These are phyloP conservation scores for Chrysomela aeneicollis DNA, from an alignment of 2,888 invertebrate species.

Conservation along the genomic window DNA sequence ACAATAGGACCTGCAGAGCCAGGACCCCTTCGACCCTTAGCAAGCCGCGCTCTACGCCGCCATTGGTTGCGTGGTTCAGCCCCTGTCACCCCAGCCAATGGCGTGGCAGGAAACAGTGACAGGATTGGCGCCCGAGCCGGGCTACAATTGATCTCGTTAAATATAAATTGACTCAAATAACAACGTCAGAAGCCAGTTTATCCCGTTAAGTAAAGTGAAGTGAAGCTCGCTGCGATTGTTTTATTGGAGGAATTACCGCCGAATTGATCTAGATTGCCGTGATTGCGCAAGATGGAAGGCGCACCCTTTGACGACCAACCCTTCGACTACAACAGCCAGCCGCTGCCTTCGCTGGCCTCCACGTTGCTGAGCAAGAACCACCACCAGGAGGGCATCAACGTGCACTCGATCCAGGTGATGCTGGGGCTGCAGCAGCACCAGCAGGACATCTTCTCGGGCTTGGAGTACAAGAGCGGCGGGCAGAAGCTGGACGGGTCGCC, in stretches of 20 bases:
- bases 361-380: constrained; percentile 55
- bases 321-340: constrained; percentile 73
- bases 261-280: constrained; percentile 58
- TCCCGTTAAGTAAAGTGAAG: constrained; percentile 27
- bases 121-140: constrained; percentile 49
- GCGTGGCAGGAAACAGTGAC: constrained; percentile 28
- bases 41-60: constrained; percentile 15
- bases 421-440: constrained; percentile 66
- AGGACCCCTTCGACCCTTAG: background rate
- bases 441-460: constrained; percentile 60
- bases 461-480: constrained; percentile 62
- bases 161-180: constrained; percentile 64
- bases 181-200: constrained; percentile 61
- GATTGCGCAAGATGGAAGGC: constrained; percentile 69
- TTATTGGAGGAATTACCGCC: constrained; percentile 51
- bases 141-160: constrained; percentile 60
- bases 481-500: constrained; percentile 62
- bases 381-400: constrained; percentile 63
- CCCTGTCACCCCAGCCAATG: constrained; percentile 45
- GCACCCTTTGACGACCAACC: constrained; percentile 79
- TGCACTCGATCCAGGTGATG: constrained; percentile 75
- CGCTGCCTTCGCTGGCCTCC: constrained; percentile 59
- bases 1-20: constrained; percentile 38
- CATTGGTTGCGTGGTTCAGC: constrained; percentile 39
- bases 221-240: constrained; percentile 46